phyloP scores from a whole-genome alignment of 1,140 invertebrate genomes.

The Cotesia typhae region DNA sequence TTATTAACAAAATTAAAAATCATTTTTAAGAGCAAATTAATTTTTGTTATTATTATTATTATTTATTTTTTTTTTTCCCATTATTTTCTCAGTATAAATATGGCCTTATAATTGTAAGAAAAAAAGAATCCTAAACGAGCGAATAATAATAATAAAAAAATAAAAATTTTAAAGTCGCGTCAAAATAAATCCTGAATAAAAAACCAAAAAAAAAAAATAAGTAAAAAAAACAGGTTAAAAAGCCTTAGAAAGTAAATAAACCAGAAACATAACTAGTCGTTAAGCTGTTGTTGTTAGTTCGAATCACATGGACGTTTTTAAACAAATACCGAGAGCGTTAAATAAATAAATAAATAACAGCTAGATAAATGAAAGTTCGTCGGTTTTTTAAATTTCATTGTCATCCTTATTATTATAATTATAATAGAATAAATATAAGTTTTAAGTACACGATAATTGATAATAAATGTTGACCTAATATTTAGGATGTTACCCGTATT shows the following conservation, averaged over 20 bases:
- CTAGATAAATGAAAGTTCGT: not conserved
- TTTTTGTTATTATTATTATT: too few relatives aligned
- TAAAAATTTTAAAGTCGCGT: not conserved
- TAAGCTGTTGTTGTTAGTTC: conserved; percentile 54
- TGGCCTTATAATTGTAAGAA: too few relatives aligned
- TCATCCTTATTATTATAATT: too few relatives aligned
- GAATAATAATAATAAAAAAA: not conserved
- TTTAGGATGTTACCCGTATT: conserved; percentile 30
- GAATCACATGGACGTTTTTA: conserved; percentile 30
- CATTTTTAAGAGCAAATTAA: too few relatives aligned
- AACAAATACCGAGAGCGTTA: not conserved
- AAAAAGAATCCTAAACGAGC: too few relatives aligned
- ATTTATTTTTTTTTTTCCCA: too few relatives aligned
- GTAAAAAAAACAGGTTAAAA: conserved; percentile 29
- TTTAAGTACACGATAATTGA: not conserved
- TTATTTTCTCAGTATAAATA: too few relatives aligned
- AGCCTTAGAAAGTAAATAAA: conserved; percentile 56
- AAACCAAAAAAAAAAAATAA: not conserved
- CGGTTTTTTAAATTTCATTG: not conserved
- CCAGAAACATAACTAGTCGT: conserved; percentile 55
- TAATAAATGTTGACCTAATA: conserved; percentile 34
- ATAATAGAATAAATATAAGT: too few relatives aligned
- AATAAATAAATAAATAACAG: conserved; percentile 9
- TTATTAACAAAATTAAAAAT: too few relatives aligned
- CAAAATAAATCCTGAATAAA: not conserved